Percentiles rank a stretch among this genome's conserved stretches.
phyloP scores from a whole-genome alignment of 2,888 invertebrate species.

The Anagyrus pseudococci region DNA sequence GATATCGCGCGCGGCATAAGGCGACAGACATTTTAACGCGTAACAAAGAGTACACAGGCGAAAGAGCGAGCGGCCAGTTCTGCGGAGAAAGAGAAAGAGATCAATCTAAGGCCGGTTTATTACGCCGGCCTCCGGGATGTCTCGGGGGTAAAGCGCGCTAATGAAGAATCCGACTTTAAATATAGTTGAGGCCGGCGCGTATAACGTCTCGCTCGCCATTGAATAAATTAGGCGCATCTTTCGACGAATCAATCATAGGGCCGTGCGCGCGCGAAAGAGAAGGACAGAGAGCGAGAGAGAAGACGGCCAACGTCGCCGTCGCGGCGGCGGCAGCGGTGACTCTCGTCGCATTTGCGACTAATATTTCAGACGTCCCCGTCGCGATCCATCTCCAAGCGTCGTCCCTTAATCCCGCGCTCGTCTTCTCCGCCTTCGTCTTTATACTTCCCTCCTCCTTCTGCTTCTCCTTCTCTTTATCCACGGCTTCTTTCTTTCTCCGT shows the following conservation, averaged over 20 bases:
- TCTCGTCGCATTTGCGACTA: conserved; percentile 33
- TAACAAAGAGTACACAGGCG: no score
- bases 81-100: conserved; percentile 9
- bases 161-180: conserved; percentile 39
- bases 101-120: no score
- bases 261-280: background rate
- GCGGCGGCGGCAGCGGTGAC: background rate
- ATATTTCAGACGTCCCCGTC: conserved; percentile 32
- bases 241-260: conserved; percentile 50
- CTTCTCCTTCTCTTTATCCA: conserved; percentile 9
- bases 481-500: no score
- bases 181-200: conserved; percentile 40
- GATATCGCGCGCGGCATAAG: no score
- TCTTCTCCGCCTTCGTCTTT: conserved; percentile 15
- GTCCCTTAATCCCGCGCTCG: no score
- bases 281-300: no score
- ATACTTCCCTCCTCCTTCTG: conserved; percentile 24
- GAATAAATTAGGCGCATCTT: conserved; percentile 48
- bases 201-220: conserved; percentile 29
- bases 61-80: no score
- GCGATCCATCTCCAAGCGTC: conserved; percentile 32
- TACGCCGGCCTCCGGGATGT: background rate
- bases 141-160: conserved; percentile 1
- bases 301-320: no score
- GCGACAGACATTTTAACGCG: no score